Conservation (phyloP, 53 echinoderm and acorn worm species). For the Zoroaster sp. region DNA sequence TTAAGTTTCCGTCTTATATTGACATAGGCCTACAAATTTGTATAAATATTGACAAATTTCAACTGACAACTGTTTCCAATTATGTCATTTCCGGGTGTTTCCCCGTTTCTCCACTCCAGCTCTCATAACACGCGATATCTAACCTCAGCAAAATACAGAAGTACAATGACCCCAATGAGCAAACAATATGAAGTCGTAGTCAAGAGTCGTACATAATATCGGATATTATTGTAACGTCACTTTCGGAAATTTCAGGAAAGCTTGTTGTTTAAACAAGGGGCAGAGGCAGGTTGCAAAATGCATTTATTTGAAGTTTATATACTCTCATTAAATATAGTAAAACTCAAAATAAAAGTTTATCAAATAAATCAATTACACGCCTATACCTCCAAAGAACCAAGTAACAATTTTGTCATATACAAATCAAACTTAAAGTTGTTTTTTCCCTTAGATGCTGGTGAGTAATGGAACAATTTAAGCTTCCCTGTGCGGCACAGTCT, state of each 20-base stretch:
- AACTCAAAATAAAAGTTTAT: too few species aligned
- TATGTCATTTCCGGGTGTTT: not conserved
- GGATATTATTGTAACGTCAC: not conserved
- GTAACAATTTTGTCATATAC: too few species aligned
- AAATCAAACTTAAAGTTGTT: not conserved
- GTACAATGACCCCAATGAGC: not conserved
- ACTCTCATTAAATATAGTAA: too few species aligned
- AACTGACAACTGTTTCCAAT: not conserved
- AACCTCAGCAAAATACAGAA: not conserved
- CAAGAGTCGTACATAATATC: not conserved
- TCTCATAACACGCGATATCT: not conserved
- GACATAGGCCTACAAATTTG: not conserved
- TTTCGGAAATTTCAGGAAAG: not conserved
- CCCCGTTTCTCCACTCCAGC: not conserved
- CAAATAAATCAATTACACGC: not conserved
- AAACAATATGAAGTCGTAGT: not conserved
- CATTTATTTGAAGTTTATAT: not conserved
- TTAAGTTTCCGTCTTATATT: not conserved
- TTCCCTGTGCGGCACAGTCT: not conserved
- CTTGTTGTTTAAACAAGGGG: too few species aligned
- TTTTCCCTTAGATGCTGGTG: not conserved
- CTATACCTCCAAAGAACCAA: not conserved
- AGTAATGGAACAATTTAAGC: not conserved
- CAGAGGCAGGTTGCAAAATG: too few species aligned
- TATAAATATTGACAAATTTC: too few species aligned